Conservation (phyloP, 2,113 vertebrate genomes). For the Varanus komodoensis region DNA sequence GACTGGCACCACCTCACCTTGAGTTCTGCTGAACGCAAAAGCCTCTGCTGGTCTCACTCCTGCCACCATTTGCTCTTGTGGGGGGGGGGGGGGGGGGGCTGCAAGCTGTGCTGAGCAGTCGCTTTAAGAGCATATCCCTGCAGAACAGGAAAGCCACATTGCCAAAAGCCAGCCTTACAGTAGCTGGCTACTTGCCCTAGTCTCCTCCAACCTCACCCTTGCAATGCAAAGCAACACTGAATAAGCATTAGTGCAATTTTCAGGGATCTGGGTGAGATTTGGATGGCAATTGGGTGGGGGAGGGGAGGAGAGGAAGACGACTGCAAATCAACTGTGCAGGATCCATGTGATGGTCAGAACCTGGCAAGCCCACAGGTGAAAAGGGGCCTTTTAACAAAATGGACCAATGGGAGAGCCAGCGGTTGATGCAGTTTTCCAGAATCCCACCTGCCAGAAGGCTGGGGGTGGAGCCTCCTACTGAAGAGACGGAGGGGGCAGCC, state of each 20-base stretch:
- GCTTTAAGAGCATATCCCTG: background rate
- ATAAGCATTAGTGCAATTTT: constrained; percentile 57
- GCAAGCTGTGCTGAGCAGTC: background rate
- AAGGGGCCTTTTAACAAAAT: constrained; percentile 11
- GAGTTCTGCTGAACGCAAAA: background rate
- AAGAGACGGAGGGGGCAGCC: background rate
- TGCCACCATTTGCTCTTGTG: background rate
- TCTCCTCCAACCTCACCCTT: constrained; percentile 40
- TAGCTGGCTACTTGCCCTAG: constrained; percentile 42
- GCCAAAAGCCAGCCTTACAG: background rate
- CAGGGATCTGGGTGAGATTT: constrained; percentile 69
- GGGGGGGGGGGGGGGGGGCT: background rate
- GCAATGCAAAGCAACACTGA: constrained; percentile 54
- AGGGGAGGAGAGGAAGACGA: constrained; percentile 27
- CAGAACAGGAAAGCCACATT: constrained; percentile 59
- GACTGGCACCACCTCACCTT: background rate
- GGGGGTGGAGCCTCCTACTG: background rate
- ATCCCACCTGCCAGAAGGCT: constrained; percentile 26
- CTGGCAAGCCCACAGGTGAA: constrained; percentile 50
- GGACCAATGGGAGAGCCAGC: background rate
- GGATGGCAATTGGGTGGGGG: constrained; percentile 64
- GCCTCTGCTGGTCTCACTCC: background rate
- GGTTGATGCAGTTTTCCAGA: background rate
- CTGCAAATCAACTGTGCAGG: constrained; percentile 56
- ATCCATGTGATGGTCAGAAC: constrained; percentile 52